Evolutionary conservation across 1,140 invertebrate species (phyloP), one percentile per base, ranked within the genome.

Genomic region (Sarcophaga bullata): DNA sequence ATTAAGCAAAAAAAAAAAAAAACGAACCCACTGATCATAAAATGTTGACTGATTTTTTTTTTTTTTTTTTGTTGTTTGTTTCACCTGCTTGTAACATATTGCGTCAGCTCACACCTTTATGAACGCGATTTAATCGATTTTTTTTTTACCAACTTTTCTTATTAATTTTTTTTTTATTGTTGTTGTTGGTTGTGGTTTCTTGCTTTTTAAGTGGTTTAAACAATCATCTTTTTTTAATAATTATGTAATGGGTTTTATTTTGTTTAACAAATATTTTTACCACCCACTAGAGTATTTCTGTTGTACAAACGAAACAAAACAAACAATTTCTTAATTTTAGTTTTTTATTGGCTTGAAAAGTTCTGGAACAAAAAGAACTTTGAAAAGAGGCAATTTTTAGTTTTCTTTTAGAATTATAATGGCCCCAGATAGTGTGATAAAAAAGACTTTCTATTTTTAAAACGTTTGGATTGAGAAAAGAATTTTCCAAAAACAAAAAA

Each of bases 41-140:
- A 37, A 37, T 37, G n/a, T 37, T 37, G 25, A 37, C 25, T 1
- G 25, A 2, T 37, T 37, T 37, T 37, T 37, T 37, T 4, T 37
- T 37, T 4, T 37, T 37, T 37, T 37, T 37, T 2, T 37, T 37
- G 1, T 37, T 1, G 25, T 37, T 37, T 37, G 25, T 37, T 5
- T n/a, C 3, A 10, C 54, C 15, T n/a, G 54, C 25, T 37, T 37
- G 25, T 37, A 37, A 37, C n/a, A 58, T 58, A 13, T 54, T 58
- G 54, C 54, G 54, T 58, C 54, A 58, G n/a, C n/a, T 58, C 54
- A 58, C 54, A 58, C n/a, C n/a, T 58, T 58, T 58, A 58, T 58
- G 54, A 58, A n/a, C 13, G 15, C 1, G 54, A 58, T 58, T 58
- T 58, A 58, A 58, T 58, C 15, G 54, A 58, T 58, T 58, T 58